These are phyloP conservation scores for Philotrypesis tridentata DNA, from an alignment of 1,140 invertebrate species.

Conservation along the genomic window DNA sequence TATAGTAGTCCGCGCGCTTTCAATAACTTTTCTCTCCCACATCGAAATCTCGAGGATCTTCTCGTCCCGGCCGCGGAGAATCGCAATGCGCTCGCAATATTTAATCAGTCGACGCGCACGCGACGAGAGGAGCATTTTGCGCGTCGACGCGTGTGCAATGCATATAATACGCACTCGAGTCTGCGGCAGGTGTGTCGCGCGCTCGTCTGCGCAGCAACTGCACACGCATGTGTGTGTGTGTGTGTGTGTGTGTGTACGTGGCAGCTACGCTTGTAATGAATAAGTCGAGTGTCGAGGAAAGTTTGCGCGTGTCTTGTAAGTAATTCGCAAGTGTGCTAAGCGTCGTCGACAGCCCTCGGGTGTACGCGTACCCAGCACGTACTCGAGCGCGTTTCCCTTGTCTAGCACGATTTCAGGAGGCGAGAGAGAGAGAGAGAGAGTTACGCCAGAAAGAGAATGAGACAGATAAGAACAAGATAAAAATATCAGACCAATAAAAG, in stretches of 20 bases:
- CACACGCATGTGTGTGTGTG: no score
- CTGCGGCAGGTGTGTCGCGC: not conserved
- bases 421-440: no score
- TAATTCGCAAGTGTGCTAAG: not conserved
- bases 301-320: not conserved
- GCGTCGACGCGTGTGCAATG: no score
- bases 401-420: not conserved
- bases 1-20: no score
- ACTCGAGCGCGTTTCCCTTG: not conserved
- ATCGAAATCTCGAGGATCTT: not conserved
- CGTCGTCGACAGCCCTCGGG: no score
- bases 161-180: not conserved
- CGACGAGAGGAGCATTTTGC: not conserved
- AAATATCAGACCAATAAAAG: not conserved
- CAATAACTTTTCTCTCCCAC: not conserved
- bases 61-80: not conserved
- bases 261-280: not conserved
- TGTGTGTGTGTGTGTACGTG: not conserved
- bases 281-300: not conserved
- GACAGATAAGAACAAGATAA: not conserved
- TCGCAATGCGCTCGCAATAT: not conserved
- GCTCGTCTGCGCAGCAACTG: no score
- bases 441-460: no score
- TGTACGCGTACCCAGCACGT: not conserved
- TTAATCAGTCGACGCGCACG: not conserved